phyloP scores from a whole-genome alignment of 1,140 invertebrate genomes.

The Trichonephila inaurata region DNA sequence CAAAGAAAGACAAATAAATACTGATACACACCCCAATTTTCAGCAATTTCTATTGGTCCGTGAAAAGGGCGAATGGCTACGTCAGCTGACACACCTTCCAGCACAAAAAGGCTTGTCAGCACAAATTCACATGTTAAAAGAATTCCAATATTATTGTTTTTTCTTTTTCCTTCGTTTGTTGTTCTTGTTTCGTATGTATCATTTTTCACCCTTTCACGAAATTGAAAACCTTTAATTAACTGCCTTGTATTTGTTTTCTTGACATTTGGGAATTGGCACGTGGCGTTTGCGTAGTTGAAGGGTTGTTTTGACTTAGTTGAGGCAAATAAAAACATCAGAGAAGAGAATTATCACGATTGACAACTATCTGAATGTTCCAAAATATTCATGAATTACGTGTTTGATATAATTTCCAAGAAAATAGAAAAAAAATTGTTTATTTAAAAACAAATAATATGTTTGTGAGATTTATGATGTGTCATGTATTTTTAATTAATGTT shows the following conservation, averaged over 20 bases:
- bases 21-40: background rate
- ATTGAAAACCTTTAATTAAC: conserved; percentile 34
- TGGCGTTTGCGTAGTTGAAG: background rate
- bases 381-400: too few relatives aligned
- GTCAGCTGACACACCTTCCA: conserved; percentile 27
- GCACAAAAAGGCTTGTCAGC: background rate
- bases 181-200: background rate
- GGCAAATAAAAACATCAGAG: too few relatives aligned
- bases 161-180: background rate
- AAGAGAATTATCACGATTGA: too few relatives aligned
- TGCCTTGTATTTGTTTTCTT: background rate
- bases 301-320: background rate
- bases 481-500: too few relatives aligned
- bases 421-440: too few relatives aligned
- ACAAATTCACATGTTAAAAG: background rate
- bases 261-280: background rate
- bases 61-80: background rate
- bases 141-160: background rate
- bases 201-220: background rate
- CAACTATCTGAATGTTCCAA: too few relatives aligned
- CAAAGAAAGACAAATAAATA: conserved; percentile 20
- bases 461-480: too few relatives aligned
- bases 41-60: background rate
- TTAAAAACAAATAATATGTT: too few relatives aligned
- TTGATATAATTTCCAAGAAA: too few relatives aligned